These are phyloP conservation scores for Sebastes miniatus DNA, from an alignment of 2,797 vertebrate species.

Conservation along the genomic window DNA sequence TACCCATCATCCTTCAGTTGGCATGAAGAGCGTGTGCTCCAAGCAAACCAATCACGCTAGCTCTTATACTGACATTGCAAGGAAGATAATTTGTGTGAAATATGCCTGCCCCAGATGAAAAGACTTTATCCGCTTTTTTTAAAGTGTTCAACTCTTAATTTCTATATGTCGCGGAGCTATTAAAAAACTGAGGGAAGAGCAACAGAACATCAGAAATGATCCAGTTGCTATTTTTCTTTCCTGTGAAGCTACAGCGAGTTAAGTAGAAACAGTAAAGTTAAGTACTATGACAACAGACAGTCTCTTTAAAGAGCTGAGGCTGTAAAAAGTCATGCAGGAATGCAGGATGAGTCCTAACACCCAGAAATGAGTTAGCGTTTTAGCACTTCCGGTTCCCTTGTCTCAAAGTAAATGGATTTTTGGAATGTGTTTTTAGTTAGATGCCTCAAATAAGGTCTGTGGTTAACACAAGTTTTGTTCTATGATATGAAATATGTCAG, in stretches of 20 bases:
- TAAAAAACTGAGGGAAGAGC: slow-evolving; percentile 28
- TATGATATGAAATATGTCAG: too few relatives aligned
- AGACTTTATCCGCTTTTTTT: slow-evolving; percentile 57
- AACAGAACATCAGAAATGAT: slow-evolving; percentile 40
- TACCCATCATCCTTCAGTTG: slow-evolving; percentile 75
- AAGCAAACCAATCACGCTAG: slow-evolving; percentile 62
- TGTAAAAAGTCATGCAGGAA: background rate
- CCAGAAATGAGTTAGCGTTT: too few relatives aligned
- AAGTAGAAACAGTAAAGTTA: background rate
- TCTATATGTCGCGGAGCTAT: slow-evolving; percentile 52
- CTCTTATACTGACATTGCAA: slow-evolving; percentile 51
- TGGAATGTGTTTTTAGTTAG: background rate
- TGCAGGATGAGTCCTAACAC: too few relatives aligned
- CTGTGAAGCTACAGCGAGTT: slow-evolving; percentile 2
- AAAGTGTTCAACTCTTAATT: slow-evolving; percentile 67
- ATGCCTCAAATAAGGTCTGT: too few relatives aligned
- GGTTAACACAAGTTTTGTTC: too few relatives aligned
- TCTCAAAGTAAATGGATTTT: accelerated
- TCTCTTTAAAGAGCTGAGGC: background rate
- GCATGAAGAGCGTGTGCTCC: slow-evolving; percentile 63
- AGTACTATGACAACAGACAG: background rate
- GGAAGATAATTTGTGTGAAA: slow-evolving; percentile 77
- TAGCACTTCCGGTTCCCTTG: too few relatives aligned
- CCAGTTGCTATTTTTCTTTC: slow-evolving; percentile 28
- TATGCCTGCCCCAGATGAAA: slow-evolving; percentile 68